Evolutionary conservation across 2,113 vertebrate genomes (phyloP).

Genomic region (Microtus ochrogaster): DNA sequence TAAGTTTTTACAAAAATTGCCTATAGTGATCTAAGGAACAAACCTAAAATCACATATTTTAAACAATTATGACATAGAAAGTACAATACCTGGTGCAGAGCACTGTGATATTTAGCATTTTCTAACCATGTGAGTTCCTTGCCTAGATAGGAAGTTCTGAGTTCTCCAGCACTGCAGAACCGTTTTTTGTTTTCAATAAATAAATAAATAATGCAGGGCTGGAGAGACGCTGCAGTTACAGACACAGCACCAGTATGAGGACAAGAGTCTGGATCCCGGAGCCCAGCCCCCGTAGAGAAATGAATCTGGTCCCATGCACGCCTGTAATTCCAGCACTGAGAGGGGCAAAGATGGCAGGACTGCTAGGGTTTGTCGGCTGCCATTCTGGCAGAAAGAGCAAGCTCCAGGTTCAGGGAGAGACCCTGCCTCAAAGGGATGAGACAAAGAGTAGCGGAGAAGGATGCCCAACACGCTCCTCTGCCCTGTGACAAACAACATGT

Average conservation of each 20-base stretch:
- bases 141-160: not conserved
- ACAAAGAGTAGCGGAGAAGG: not conserved
- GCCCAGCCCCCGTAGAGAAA: not conserved
- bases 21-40: not conserved
- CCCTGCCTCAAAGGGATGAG: not conserved
- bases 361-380: not conserved
- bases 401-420: not conserved
- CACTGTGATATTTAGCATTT: constrained; percentile 12
- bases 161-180: not conserved
- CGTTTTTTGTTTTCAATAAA: not conserved
- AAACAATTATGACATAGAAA: not conserved
- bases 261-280: not conserved
- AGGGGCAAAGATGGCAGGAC: not conserved
- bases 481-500: no score
- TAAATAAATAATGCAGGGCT: not conserved
- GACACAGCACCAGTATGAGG: not conserved
- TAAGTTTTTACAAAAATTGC: constrained; percentile 28
- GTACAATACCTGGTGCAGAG: not conserved
- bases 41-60: constrained; percentile 50
- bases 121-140: not conserved
- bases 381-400: not conserved
- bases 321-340: not conserved
- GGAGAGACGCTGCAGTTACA: not conserved
- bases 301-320: not conserved
- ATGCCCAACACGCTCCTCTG: no score